Conservation (phyloP, 2,888 invertebrate species). For the Pinctada fucata region DNA sequence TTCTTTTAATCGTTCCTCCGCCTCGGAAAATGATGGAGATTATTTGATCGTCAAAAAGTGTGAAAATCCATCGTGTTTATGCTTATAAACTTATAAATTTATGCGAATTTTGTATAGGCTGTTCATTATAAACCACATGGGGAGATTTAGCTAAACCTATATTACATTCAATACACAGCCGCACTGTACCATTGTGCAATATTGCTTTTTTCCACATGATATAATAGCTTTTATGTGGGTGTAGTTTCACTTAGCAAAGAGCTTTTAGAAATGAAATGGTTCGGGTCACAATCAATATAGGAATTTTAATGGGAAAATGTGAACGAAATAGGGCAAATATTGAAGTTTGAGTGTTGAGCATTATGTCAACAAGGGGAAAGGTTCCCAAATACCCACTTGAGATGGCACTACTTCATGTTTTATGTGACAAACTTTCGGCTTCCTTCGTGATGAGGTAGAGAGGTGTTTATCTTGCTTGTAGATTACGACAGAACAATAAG, state of each 20-base stretch:
- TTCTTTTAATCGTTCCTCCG: no score
- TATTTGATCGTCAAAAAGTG: no score
- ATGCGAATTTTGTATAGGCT: no score
- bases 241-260: background rate
- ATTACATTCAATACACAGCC: no score
- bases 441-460: background rate
- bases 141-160: no score
- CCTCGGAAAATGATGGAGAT: no score
- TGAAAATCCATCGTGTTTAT: no score
- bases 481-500: background rate
- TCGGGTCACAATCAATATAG: slow-evolving; percentile 20
- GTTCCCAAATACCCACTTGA: slow-evolving; percentile 6
- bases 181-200: no score
- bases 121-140: no score
- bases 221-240: background rate
- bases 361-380: slow-evolving; percentile 15
- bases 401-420: background rate
- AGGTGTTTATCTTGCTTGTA: background rate
- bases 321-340: slow-evolving; percentile 21
- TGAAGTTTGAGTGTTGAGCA: slow-evolving; percentile 13
- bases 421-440: slow-evolving; percentile 5
- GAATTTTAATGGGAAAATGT: slow-evolving; percentile 21
- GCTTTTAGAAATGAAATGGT: background rate
- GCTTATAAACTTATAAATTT: no score
- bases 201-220: no score